A percentile compares a stretch with the other conserved stretches of the same genome.
These are phyloP conservation scores for Tortricodes alternella DNA, from an alignment of 2,888 invertebrate species.

Conservation along the genomic window DNA sequence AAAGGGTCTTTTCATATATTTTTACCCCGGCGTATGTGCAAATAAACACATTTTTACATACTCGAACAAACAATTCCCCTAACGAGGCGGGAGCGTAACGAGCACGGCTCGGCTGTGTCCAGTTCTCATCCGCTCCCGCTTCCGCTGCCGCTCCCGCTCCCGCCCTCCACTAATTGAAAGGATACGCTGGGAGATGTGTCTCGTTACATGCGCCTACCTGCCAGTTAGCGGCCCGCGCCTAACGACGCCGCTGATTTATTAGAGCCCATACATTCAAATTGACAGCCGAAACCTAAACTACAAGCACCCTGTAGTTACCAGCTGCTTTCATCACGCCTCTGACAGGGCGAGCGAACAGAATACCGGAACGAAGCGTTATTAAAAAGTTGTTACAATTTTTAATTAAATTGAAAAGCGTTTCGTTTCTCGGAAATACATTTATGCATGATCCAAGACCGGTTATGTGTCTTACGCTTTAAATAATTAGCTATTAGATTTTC, in stretches of 20 bases:
- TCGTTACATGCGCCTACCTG: slow-evolving; percentile 67
- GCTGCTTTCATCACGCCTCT: slow-evolving; percentile 14
- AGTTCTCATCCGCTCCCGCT: slow-evolving; percentile 32
- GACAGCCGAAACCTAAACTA: slow-evolving; percentile 54
- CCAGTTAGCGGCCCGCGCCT: slow-evolving; percentile 42
- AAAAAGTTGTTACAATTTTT: slow-evolving; percentile 16
- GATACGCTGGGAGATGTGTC: slow-evolving; percentile 74
- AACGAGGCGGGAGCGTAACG: slow-evolving; percentile 80
- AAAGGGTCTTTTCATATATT: slow-evolving; percentile 82
- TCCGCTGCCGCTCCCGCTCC: slow-evolving; percentile 23
- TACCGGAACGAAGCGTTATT: not conserved
- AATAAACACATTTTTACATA: slow-evolving; percentile 83
- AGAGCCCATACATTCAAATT: slow-evolving; percentile 63
- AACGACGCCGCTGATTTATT: slow-evolving; percentile 70
- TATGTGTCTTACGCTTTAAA: slow-evolving; percentile 48
- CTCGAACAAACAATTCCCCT: slow-evolving; percentile 82
- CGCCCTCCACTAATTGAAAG: slow-evolving; percentile 69
- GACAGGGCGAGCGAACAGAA: not conserved
- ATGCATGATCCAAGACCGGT: slow-evolving; percentile 47
- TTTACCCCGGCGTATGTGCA: slow-evolving; percentile 81
- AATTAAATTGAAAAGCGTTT: slow-evolving; percentile 8
- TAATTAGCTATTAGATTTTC: slow-evolving; percentile 76
- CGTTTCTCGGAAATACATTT: not conserved
- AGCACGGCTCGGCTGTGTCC: slow-evolving; percentile 41
- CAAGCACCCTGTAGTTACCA: slow-evolving; percentile 8